These are phyloP conservation scores for Chironomus tentans DNA, from an alignment of 2,888 invertebrate genomes.

Conservation along the genomic window DNA sequence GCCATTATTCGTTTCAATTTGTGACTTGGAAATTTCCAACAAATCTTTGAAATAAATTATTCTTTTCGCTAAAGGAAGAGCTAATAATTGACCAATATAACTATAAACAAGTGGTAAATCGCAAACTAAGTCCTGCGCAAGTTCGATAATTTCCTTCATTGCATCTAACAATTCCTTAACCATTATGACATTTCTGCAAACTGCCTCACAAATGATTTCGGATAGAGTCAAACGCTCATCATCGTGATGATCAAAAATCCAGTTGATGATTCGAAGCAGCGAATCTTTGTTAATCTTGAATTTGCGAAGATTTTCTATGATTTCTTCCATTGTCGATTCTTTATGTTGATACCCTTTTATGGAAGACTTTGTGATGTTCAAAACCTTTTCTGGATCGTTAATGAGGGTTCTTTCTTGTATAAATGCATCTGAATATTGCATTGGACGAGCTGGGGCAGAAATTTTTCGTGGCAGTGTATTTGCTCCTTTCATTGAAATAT, in stretches of 20 bases:
- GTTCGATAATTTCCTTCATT: conserved; percentile 14
- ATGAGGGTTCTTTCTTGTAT: background rate
- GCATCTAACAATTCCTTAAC: conserved; percentile 14
- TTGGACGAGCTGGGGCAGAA: conserved; percentile 19
- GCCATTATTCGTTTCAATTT: conserved; percentile 19
- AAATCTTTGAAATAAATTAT: conserved; percentile 13
- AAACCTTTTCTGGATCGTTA: background rate
- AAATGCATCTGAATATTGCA: background rate
- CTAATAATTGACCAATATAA: conserved; percentile 11
- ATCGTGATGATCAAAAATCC: conserved; percentile 17
- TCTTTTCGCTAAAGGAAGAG: conserved; percentile 4
- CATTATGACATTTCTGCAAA: background rate
- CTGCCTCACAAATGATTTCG: conserved; percentile 14
- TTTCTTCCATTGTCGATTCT: background rate
- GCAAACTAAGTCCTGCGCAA: conserved; percentile 11
- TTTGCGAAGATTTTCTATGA: background rate
- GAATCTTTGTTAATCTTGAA: background rate
- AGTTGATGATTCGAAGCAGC: background rate
- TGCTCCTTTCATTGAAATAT: conserved; percentile 1
- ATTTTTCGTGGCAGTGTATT: conserved; percentile 5
- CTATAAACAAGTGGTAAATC: conserved; percentile 19
- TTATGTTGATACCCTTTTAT: background rate
- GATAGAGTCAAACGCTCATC: conserved; percentile 3
- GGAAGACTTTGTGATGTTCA: background rate
- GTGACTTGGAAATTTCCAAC: background rate